phyloP scores from a whole-genome alignment of 2,888 invertebrate genomes.

The Mythimna albipuncta region DNA sequence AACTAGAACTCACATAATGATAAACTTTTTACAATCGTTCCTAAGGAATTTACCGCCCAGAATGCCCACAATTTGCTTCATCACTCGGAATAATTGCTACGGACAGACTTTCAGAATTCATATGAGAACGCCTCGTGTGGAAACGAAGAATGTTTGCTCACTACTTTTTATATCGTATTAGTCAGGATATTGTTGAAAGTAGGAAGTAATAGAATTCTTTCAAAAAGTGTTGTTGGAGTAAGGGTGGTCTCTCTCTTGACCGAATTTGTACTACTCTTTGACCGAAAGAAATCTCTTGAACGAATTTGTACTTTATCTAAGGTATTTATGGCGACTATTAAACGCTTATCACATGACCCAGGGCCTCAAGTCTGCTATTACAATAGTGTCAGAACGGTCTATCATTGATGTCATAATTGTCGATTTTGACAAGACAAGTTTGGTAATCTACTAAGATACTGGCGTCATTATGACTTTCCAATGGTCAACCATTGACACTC shows the following conservation, averaged over 20 bases:
- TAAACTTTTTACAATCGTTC: conserved; percentile 31
- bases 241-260: conserved; percentile 9
- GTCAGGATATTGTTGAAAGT: conserved; percentile 5
- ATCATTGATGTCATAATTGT: no score
- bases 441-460: no score
- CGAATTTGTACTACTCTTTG: not conserved
- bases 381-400: no score
- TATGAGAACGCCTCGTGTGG: conserved; percentile 30
- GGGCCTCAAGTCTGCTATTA: no score
- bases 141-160: conserved; percentile 31
- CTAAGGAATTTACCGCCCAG: conserved; percentile 50
- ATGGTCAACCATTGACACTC: no score
- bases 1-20: not conserved
- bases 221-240: not conserved
- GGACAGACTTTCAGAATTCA: conserved; percentile 72
- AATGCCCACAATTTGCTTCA: conserved; percentile 76
- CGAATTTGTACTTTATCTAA: not conserved
- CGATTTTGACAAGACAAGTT: no score
- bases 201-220: conserved; percentile 13
- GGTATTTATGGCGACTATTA: no score
- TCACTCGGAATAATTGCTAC: conserved; percentile 77
- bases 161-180: conserved; percentile 39
- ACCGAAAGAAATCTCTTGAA: no score
- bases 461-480: no score
- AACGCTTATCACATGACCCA: no score